Percentiles rank a stretch among this genome's conserved stretches.
Conservation (phyloP, 2,888 invertebrate genomes). For the Amaurobius ferox region DNA sequence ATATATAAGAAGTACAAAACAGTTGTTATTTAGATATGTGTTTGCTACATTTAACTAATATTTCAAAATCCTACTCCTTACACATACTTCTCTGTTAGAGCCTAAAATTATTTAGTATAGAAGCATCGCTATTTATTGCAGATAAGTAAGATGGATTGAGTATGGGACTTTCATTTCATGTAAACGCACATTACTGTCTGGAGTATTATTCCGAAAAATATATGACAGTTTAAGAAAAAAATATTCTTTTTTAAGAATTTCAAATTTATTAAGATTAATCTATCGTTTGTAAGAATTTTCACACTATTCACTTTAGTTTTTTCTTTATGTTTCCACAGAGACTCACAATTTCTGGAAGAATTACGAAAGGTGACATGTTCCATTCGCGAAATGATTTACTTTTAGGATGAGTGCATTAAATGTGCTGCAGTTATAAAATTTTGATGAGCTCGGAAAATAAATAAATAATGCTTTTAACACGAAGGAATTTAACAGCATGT, state of each 20-base stretch:
- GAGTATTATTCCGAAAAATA: not conserved
- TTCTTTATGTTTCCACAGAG: not conserved
- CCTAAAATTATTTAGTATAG: not conserved
- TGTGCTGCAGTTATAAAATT: no score
- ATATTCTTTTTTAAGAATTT: not conserved
- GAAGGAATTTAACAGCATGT: no score
- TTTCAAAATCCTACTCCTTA: no score
- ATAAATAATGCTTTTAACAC: no score
- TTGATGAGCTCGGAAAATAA: no score
- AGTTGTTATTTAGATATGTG: no score
- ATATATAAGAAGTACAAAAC: no score
- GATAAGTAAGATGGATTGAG: not conserved
- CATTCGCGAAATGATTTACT: not conserved
- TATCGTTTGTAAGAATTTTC: no score
- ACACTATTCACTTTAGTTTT: not conserved
- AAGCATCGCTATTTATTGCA: not conserved
- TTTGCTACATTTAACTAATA: no score
- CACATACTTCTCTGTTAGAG: no score
- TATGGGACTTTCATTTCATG: not conserved
- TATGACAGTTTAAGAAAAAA: not conserved
- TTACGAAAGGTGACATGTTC: no score
- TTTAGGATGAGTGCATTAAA: not conserved
- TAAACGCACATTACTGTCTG: not conserved
- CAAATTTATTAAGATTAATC: conserved; percentile 3
- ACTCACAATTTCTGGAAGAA: not conserved